A percentile compares a stretch with the other conserved stretches of the same genome.
These are phyloP conservation scores for Bombus haemorrhoidalis DNA, from an alignment of 1,140 invertebrate genomes.

Conservation along the genomic window DNA sequence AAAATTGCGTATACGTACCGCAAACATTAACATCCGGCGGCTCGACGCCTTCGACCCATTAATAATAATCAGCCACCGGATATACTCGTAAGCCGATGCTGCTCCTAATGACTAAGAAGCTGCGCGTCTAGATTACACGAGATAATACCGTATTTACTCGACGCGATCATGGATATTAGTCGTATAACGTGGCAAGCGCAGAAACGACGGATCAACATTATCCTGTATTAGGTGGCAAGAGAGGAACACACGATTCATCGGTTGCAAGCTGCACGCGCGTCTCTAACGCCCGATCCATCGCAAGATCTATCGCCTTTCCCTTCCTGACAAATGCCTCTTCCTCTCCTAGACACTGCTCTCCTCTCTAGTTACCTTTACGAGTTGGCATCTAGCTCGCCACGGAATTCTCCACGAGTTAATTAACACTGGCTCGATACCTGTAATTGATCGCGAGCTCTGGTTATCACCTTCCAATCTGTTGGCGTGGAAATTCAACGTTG, in stretches of 20 bases:
- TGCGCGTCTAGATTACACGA: slow-evolving; percentile 33
- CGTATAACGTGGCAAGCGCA: background rate
- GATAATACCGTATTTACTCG: slow-evolving; percentile 39
- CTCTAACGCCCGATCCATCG: background rate
- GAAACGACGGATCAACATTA: slow-evolving; percentile 37
- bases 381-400: background rate
- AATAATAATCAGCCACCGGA: slow-evolving; percentile 47
- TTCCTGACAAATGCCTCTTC: background rate
- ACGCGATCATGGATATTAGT: slow-evolving; percentile 28
- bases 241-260: background rate
- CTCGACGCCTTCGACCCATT: slow-evolving; percentile 1
- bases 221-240: background rate
- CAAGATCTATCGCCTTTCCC: background rate
- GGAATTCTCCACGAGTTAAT: background rate
- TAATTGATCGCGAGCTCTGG: background rate
- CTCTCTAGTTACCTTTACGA: slow-evolving; percentile 10
- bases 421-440: background rate
- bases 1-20: no score
- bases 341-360: background rate
- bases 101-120: slow-evolving; percentile 47
- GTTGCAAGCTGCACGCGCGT: background rate
- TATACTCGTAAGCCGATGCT: slow-evolving; percentile 29
- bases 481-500: background rate
- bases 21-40: background rate
- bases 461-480: background rate